Conservation (phyloP, 1,140 invertebrate genomes). For the Ectropis grisescens region DNA sequence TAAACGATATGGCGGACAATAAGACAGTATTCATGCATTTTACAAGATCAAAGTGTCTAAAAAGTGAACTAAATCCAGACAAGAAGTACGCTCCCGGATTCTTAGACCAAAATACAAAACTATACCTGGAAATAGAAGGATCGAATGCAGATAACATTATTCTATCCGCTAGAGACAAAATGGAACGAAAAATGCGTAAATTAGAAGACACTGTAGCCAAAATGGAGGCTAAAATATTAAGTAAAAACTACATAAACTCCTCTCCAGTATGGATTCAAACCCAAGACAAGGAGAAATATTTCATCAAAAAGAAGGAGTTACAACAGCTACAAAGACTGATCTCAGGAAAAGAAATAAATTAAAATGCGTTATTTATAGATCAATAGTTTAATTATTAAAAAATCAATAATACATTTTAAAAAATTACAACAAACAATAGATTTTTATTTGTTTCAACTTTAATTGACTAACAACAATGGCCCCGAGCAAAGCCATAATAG, state of each 20-base stretch:
- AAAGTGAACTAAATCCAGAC: slow-evolving; percentile 7
- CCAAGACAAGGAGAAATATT: slow-evolving; percentile 31
- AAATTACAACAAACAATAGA: slow-evolving; percentile 21
- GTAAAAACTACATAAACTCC: slow-evolving; percentile 23
- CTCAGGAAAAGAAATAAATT: too few species aligned
- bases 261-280: slow-evolving; percentile 26
- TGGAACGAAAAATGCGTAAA: slow-evolving; percentile 42
- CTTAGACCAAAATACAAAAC: slow-evolving; percentile 35
- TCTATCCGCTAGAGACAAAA: slow-evolving; percentile 25
- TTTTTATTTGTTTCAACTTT: slow-evolving; percentile 13
- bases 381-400: slow-evolving; percentile 6
- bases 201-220: slow-evolving; percentile 34
- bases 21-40: slow-evolving; percentile 31
- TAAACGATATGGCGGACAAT: slow-evolving; percentile 20
- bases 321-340: slow-evolving; percentile 43
- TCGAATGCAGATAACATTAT: slow-evolving; percentile 27
- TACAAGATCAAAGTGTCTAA: slow-evolving; percentile 29
- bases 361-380: neutral
- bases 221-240: slow-evolving; percentile 31
- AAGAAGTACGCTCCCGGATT: slow-evolving; percentile 25
- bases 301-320: slow-evolving; percentile 38
- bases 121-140: slow-evolving; percentile 30
- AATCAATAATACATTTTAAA: slow-evolving; percentile 17
- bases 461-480: slow-evolving; percentile 27
- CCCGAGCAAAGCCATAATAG: slow-evolving; percentile 6